Conservation (phyloP, 2,797 vertebrate species). For the Glossophaga mutica region DNA sequence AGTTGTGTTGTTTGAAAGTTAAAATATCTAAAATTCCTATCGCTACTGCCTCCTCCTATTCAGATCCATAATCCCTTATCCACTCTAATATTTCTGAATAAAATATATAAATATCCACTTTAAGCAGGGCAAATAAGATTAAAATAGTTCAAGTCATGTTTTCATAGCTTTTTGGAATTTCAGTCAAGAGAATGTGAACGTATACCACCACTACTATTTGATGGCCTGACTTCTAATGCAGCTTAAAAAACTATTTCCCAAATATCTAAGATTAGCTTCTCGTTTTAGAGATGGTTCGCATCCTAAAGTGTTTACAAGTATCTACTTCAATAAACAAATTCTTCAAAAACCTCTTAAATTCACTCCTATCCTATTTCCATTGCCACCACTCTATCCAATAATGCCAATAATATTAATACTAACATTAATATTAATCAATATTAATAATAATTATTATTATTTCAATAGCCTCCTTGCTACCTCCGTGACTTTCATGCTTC, state of each 20-base stretch:
- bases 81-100: constrained; percentile 1
- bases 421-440: too few species aligned
- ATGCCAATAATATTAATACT: too few species aligned
- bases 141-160: not conserved
- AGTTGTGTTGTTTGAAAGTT: constrained; percentile 23
- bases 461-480: not conserved
- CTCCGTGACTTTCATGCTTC: not conserved
- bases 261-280: not conserved
- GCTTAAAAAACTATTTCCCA: constrained; percentile 15
- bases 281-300: constrained; percentile 16
- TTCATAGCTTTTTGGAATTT: constrained; percentile 17
- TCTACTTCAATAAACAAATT: not conserved
- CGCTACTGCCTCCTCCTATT: not conserved
- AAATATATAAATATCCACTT: not conserved
- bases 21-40: constrained; percentile 35
- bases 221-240: not conserved
- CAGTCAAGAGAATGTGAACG: not conserved
- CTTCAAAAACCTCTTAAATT: not conserved
- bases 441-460: not conserved
- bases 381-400: not conserved
- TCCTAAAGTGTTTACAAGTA: not conserved
- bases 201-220: not conserved
- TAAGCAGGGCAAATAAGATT: not conserved
- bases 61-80: not conserved
- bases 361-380: not conserved